Percentiles rank a stretch among this genome's conserved stretches.
Evolutionary conservation across 2,113 vertebrate species (phyloP).

Genomic region (Saimiri boliviensis): DNA sequence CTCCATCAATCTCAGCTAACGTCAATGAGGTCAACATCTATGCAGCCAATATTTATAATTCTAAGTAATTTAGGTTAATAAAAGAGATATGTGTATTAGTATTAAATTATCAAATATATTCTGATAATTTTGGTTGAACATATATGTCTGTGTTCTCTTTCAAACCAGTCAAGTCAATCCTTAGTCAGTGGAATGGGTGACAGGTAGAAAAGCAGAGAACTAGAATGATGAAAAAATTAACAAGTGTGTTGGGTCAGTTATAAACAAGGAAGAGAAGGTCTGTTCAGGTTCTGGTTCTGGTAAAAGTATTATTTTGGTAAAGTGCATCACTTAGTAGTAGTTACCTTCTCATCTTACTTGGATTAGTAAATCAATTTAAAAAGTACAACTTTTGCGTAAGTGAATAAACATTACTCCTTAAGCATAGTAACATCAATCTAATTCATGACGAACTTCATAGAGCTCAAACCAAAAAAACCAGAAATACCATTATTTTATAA

Average conservation of each 20-base stretch:
- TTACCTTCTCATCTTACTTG: not conserved
- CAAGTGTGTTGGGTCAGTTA: not conserved
- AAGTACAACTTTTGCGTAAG: not conserved
- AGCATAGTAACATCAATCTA: not conserved
- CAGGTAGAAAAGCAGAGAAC: not conserved
- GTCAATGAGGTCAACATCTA: not conserved
- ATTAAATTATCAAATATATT: not conserved
- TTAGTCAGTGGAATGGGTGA: not conserved
- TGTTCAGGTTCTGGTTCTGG: not conserved
- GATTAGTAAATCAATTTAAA: not conserved
- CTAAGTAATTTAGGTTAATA: not conserved
- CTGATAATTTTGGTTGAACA: not conserved
- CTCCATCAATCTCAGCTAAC: not conserved
- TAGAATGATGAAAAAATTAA: not conserved
- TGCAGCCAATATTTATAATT: not conserved
- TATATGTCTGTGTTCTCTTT: not conserved
- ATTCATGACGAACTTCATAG: not conserved
- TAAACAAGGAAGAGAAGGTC: not conserved
- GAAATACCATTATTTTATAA: constrained; percentile 13
- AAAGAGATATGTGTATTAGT: not conserved
- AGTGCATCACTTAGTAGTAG: not conserved
- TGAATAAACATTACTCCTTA: not conserved
- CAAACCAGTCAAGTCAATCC: not conserved
- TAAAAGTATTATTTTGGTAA: not conserved
- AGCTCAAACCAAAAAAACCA: not conserved